Percentiles rank a stretch among this genome's conserved stretches.
Conservation (phyloP, 2,797 vertebrate species). For the Tokudaia tokunoshimensis region DNA sequence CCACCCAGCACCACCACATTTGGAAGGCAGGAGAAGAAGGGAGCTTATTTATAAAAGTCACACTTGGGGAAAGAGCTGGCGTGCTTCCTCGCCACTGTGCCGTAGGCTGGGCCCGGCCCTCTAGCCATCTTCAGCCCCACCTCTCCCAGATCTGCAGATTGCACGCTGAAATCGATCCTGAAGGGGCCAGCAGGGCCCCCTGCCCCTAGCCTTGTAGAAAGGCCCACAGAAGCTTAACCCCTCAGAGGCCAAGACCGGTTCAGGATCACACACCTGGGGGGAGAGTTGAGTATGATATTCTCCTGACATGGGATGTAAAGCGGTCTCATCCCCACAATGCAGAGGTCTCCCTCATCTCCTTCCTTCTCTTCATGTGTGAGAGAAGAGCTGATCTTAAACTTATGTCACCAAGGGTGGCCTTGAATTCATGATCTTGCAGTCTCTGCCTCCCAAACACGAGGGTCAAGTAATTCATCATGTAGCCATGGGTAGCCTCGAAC, state of each 20-base stretch:
- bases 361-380: neutral
- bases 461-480: neutral
- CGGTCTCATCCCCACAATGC: neutral
- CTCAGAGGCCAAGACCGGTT: neutral
- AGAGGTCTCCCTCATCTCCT: neutral
- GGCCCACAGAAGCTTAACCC: neutral
- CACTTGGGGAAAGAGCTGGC: constrained; percentile 81
- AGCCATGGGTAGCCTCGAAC: neutral
- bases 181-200: neutral
- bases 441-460: no score
- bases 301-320: neutral
- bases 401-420: neutral
- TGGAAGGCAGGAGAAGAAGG: constrained; percentile 77
- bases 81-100: constrained; percentile 17
- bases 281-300: neutral
- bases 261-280: neutral
- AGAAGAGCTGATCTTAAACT: neutral
- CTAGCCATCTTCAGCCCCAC: constrained; percentile 45
- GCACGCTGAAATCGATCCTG: neutral
- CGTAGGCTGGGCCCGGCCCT: constrained; percentile 64
- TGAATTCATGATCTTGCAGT: neutral
- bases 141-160: neutral
- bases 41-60: constrained; percentile 84
- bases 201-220: neutral
- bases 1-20: constrained; percentile 69